Conservation (phyloP, 2,113 vertebrate species). For the Isurus oxyrinchus region DNA sequence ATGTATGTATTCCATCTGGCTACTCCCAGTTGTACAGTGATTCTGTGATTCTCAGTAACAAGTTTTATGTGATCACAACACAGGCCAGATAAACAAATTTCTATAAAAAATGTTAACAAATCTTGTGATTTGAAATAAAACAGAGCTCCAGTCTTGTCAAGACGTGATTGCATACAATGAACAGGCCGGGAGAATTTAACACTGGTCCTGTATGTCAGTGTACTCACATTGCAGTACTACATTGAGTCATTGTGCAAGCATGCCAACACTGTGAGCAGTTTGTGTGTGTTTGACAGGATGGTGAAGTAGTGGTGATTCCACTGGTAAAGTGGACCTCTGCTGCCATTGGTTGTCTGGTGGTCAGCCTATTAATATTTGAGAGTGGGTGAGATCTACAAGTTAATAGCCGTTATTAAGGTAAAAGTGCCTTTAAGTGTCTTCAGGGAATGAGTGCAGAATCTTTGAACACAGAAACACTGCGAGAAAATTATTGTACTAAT, state of each 20-base stretch:
- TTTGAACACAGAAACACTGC: background rate
- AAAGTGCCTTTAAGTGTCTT: background rate
- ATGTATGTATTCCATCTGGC: background rate
- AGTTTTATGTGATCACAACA: background rate
- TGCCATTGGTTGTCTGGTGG: background rate
- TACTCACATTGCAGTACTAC: background rate
- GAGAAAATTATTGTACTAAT: background rate
- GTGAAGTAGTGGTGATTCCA: background rate
- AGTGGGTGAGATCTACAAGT: background rate
- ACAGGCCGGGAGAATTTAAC: background rate
- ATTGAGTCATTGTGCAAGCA: background rate
- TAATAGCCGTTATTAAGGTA: background rate
- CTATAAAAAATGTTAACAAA: background rate
- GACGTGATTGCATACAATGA: background rate
- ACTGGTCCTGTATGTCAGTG: background rate
- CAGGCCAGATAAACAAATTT: background rate
- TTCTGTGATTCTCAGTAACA: background rate
- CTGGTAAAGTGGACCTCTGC: background rate
- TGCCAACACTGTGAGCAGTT: background rate
- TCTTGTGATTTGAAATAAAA: constrained; percentile 12
- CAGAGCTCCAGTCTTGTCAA: background rate
- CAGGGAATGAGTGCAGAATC: background rate
- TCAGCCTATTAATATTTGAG: background rate
- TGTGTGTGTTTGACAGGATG: background rate
- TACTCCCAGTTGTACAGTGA: background rate